phyloP scores from a whole-genome alignment of 2,797 vertebrate genomes.

The Anabacerthia variegaticeps region DNA sequence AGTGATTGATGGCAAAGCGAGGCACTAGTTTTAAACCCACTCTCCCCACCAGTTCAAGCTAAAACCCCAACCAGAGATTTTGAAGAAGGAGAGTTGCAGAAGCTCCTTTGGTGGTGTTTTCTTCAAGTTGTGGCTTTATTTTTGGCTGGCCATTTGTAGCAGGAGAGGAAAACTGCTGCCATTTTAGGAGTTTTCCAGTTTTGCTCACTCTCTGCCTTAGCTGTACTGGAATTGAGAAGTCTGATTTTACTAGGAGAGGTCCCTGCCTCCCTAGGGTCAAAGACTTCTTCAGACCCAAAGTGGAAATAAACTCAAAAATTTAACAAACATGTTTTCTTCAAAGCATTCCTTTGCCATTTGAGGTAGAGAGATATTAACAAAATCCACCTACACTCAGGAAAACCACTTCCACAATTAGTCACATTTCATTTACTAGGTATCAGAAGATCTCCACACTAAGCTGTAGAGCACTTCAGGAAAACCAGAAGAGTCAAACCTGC shows the following conservation, averaged over 20 bases:
- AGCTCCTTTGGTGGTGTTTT: neutral
- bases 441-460: neutral
- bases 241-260: neutral
- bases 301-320: neutral
- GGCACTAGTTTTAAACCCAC: neutral
- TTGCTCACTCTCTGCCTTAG: neutral
- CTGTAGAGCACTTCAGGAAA: slow-evolving; percentile 8
- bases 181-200: neutral
- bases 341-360: neutral
- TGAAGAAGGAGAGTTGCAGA: neutral
- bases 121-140: neutral
- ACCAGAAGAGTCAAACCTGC: neutral
- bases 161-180: neutral
- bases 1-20: neutral
- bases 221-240: neutral
- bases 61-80: neutral
- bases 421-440: neutral
- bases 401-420: slow-evolving; percentile 10
- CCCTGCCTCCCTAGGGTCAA: neutral
- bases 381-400: neutral
- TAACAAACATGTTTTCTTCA: neutral
- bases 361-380: neutral
- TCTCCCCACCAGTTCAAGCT: neutral
- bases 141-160: neutral
- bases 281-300: neutral